Evolutionary conservation across 2,888 invertebrate genomes (phyloP).

Genomic region (Noctuana brunneofusca): DNA sequence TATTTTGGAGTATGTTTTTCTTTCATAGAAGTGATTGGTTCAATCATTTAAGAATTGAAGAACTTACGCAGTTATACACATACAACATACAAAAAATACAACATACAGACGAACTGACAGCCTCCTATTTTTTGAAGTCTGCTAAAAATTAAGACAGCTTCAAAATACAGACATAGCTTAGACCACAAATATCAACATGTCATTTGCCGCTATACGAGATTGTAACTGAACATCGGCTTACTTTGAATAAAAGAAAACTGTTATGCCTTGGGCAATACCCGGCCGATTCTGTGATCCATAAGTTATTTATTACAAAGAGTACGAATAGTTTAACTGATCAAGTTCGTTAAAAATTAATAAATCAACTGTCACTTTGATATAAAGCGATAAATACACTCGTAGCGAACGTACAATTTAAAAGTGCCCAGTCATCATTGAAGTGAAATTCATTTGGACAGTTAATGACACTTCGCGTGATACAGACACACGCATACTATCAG

Average conservation of each 20-base stretch:
- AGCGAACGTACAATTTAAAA: constrained; percentile 10
- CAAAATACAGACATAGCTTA: constrained; percentile 8
- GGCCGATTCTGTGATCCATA: background rate
- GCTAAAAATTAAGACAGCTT: constrained; percentile 7
- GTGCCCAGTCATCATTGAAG: constrained; percentile 23
- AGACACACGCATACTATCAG: background rate
- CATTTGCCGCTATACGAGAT: constrained; percentile 2
- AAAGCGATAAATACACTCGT: constrained; percentile 14
- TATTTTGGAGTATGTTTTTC: too few species aligned
- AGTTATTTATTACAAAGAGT: background rate
- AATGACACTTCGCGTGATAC: constrained; percentile 18
- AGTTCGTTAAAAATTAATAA: constrained; percentile 26
- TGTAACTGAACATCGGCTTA: background rate
- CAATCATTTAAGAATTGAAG: too few species aligned
- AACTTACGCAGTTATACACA: too few species aligned
- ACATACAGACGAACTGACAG: too few species aligned
- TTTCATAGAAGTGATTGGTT: too few species aligned
- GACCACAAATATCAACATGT: constrained; percentile 7
- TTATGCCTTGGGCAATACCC: background rate
- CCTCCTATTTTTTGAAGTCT: too few species aligned
- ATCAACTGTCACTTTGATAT: constrained; percentile 22
- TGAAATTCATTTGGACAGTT: constrained; percentile 27
- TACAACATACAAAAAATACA: too few species aligned
- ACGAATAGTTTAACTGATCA: background rate
- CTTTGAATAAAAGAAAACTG: background rate